Conservation (phyloP, 37 sponge, comb jelly and placozoan species). For the Agelas oroides region DNA sequence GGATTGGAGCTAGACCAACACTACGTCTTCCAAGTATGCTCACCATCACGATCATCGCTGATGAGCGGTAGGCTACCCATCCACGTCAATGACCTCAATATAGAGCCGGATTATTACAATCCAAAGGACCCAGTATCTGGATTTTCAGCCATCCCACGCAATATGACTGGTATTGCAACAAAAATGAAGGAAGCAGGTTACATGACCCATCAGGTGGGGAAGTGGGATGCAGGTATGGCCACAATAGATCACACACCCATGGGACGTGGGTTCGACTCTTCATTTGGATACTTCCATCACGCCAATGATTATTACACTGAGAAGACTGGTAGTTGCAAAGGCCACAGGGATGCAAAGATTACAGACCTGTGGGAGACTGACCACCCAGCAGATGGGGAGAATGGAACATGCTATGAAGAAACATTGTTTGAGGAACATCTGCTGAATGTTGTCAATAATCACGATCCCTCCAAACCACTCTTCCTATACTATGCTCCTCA, state of each 20-base stretch:
- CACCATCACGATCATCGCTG: conserved; percentile 42
- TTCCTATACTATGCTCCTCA: conserved; percentile 66
- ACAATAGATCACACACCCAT: conserved; percentile 21
- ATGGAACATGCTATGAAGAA: conserved; percentile 52
- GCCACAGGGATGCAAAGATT: background rate
- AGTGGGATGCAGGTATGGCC: conserved; percentile 55
- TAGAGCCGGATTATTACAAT: background rate
- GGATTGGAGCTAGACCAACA: conserved; percentile 57
- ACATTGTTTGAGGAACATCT: background rate
- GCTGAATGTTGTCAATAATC: conserved; percentile 32
- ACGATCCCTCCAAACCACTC: conserved; percentile 52
- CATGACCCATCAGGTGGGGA: conserved; percentile 31
- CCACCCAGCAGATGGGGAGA: conserved; percentile 38
- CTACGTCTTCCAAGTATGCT: conserved; percentile 40
- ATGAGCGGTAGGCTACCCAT: conserved; percentile 47
- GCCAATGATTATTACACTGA: conserved; percentile 31
- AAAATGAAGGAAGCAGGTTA: conserved; percentile 11
- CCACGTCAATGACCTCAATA: conserved; percentile 33
- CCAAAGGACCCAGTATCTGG: conserved; percentile 31
- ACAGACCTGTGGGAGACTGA: conserved; percentile 58
- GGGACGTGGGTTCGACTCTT: conserved; percentile 44
- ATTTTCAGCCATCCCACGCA: conserved; percentile 26
- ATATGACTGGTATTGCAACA: conserved; percentile 13
- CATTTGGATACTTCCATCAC: conserved; percentile 26
- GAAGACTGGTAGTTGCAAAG: background rate